Evolutionary conservation across 1,140 invertebrate genomes (phyloP), one percentile per base, ranked within the genome.

Genomic region (Drosophila kepulauana): DNA sequence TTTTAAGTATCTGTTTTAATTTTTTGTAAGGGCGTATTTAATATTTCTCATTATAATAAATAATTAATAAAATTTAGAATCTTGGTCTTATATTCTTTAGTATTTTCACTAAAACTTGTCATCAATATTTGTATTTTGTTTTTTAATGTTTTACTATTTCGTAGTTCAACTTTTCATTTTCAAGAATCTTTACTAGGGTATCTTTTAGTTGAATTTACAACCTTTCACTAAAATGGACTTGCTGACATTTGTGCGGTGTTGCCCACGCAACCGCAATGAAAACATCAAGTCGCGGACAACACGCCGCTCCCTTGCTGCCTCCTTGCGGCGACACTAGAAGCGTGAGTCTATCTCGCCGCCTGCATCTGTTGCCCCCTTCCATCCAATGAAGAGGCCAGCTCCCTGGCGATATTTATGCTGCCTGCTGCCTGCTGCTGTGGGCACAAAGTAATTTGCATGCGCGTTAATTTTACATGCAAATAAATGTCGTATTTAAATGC

Each of bases 401-500:
- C 28, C 25, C 63, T 67, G 65, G 48, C 56, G 46, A 59, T 71
- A 82, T 85, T 88, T 69, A 69, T 79, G 66, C 56, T 46, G 63
- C 59, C 52, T 69, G 58, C 46, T 79, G 66, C 51, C 41, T 58
- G 56, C 52, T 69, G 58, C 46, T 41, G 54, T 54, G 67, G 70
- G 71, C 78, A 54, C 75, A 80, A 79, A 91, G 89, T 78, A 78
- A 91, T 91, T 91, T 91, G 79, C 82, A 79, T 75, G 76, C 81
- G 69, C 88, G 85, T 91, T 91, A 91, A 91, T 91, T 91, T 91
- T 84, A 91, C 82, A 91, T 79, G 85, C 81, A 91, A 91, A 91
- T 91, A 91, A 91, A 91, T 91, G 89, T 91, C 78, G 89, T 89
- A 91, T 91, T 91, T 91, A 91, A 91, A 91, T 91, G 89, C 89